Evolutionary conservation across 2,888 invertebrate species (phyloP).

Genomic region (Catotricha subobsoleta): DNA sequence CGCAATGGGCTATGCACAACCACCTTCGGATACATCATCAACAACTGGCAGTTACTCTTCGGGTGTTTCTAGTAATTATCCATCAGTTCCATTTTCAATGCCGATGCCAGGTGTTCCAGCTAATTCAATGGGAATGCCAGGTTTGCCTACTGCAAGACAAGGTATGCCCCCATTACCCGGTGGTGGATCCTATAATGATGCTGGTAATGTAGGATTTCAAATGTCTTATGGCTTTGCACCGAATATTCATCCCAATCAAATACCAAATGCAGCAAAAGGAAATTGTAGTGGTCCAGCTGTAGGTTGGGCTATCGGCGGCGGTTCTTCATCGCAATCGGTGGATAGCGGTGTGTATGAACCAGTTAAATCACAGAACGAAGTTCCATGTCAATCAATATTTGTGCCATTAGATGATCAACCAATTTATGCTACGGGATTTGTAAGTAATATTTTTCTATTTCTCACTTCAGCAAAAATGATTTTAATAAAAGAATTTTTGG

Average conservation of each 20-base stretch:
- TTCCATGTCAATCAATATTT: not conserved
- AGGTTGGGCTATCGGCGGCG: not conserved
- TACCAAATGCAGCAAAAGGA: not conserved
- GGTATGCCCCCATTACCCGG: not conserved
- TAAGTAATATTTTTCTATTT: no score
- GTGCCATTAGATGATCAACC: not conserved
- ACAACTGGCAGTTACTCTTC: constrained; percentile 11
- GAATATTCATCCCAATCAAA: not conserved
- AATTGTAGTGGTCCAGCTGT: not conserved
- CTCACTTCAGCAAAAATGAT: no score
- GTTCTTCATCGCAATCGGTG: not conserved
- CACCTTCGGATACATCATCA: constrained; percentile 4
- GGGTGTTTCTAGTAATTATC: constrained; percentile 17
- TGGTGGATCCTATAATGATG: not conserved
- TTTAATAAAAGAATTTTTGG: no score
- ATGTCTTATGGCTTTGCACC: constrained; percentile 5
- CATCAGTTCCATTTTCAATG: constrained; percentile 16
- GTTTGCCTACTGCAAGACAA: not conserved
- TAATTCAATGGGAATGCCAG: not conserved
- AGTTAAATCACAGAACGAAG: not conserved
- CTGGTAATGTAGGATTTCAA: not conserved
- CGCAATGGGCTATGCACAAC: constrained; percentile 21
- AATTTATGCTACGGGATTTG: not conserved
- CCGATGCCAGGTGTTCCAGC: not conserved
- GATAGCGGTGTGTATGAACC: not conserved